These are phyloP conservation scores for Ptychobarbus kaznakovi DNA, from an alignment of 2,797 vertebrate species.

Conservation along the genomic window DNA sequence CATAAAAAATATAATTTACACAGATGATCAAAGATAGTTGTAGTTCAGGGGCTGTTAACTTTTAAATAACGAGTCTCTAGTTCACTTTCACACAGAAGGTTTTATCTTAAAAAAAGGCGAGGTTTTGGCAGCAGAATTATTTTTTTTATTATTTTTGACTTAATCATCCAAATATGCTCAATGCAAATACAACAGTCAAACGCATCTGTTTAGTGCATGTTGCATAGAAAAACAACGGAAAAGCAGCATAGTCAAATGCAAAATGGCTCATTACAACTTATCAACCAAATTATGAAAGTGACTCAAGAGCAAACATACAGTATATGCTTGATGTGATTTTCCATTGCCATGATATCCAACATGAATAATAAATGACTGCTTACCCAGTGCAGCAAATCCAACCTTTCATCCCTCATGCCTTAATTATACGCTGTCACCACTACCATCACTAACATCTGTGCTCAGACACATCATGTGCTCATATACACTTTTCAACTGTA, in stretches of 20 bases:
- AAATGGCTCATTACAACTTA: neutral
- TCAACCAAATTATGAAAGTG: neutral
- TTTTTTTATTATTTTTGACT: no score
- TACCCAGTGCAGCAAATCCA: neutral
- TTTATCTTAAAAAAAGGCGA: neutral
- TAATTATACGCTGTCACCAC: neutral
- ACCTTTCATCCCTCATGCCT: neutral
- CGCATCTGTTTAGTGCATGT: neutral
- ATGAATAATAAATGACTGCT: slow-evolving; percentile 12
- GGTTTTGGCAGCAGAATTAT: no score
- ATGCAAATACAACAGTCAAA: neutral
- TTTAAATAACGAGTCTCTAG: neutral
- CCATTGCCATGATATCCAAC: slow-evolving; percentile 31
- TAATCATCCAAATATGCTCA: neutral
- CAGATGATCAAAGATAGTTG: neutral
- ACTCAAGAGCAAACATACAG: neutral
- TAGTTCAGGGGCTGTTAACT: neutral
- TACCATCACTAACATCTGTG: neutral
- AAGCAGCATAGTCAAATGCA: neutral
- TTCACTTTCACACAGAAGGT: neutral
- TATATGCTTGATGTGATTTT: slow-evolving; percentile 15
- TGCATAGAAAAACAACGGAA: neutral
- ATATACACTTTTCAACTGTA: neutral
- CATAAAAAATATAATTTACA: neutral
- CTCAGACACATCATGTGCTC: neutral